Conservation (phyloP, 2,113 vertebrate genomes). For the Leptobrachium ailaonicum region DNA sequence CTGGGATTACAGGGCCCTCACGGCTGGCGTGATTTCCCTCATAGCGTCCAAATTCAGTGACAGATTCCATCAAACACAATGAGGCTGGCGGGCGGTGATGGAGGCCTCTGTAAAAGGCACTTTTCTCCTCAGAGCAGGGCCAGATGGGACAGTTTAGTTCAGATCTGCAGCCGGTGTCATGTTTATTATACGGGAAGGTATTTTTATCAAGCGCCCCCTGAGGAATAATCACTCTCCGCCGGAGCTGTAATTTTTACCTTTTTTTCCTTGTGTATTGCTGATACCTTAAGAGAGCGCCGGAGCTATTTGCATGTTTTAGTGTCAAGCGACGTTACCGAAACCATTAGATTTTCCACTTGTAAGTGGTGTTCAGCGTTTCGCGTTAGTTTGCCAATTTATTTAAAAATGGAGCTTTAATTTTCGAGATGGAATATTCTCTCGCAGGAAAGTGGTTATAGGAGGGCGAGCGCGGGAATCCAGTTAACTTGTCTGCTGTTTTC, state of each 20-base stretch:
- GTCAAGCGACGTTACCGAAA: not conserved
- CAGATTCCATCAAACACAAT: conserved; percentile 40
- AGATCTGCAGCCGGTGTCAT: conserved; percentile 24
- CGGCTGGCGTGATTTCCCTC: conserved; percentile 1
- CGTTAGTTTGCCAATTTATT: conserved; percentile 39
- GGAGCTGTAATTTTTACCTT: not conserved
- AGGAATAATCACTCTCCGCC: not conserved
- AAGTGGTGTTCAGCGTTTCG: not conserved
- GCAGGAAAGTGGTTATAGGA: too few relatives aligned
- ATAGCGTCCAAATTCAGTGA: conserved; percentile 4
- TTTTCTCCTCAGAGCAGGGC: not conserved
- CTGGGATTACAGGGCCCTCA: not conserved
- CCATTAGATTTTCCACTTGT: conserved; percentile 8
- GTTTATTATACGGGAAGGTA: conserved; percentile 21
- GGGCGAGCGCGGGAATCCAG: too few relatives aligned
- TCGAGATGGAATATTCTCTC: not conserved
- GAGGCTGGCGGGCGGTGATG: not conserved
- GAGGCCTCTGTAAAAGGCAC: not conserved
- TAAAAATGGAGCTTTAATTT: conserved; percentile 29
- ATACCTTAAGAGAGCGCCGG: conserved; percentile 9
- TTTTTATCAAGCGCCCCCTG: conserved; percentile 5
- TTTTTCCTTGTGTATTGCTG: conserved; percentile 12
- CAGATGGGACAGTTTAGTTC: conserved; percentile 1
- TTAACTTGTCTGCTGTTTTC: too few relatives aligned
- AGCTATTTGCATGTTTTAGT: conserved; percentile 32